Conservation (phyloP, 1,140 invertebrate species). For the Eciton burchellii region DNA sequence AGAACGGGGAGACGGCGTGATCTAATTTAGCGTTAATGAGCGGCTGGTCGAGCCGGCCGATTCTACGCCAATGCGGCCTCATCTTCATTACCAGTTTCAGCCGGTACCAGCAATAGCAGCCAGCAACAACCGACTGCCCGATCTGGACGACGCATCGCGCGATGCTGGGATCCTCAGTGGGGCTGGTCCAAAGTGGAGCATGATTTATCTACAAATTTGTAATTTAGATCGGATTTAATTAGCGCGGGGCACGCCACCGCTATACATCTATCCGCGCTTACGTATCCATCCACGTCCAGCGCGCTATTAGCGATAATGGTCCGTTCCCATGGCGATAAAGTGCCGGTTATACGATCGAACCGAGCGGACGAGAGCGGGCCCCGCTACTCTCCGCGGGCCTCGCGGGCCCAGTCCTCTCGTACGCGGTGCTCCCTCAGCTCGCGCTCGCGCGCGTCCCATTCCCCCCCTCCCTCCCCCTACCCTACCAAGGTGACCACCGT, state of each 20-base stretch:
- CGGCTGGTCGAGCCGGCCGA: background rate
- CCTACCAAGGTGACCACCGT: conserved; percentile 53
- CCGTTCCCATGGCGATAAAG: conserved; percentile 72
- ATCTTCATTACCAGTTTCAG: conserved; percentile 43
- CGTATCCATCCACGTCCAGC: conserved; percentile 67
- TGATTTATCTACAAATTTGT: conserved; percentile 68
- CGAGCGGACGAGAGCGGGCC: conserved; percentile 33
- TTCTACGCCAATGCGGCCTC: conserved; percentile 9
- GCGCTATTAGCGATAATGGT: conserved; percentile 75
- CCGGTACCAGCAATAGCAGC: background rate
- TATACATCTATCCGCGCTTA: conserved; percentile 60
- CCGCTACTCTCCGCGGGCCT: too few relatives aligned
- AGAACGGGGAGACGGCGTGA: background rate
- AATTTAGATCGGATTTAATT: conserved; percentile 70
- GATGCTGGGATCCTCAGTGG: background rate
- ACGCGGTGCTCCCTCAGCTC: background rate
- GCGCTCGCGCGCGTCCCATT: conserved; percentile 34
- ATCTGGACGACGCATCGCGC: background rate
- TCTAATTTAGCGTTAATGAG: conserved; percentile 4
- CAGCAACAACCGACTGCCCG: conserved; percentile 19
- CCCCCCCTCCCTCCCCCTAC: too few relatives aligned
- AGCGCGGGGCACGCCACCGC: conserved; percentile 41
- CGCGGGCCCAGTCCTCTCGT: background rate
- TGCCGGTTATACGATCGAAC: conserved; percentile 48
- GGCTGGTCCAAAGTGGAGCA: conserved; percentile 48